phyloP scores from a whole-genome alignment of 1,140 invertebrate species.

The Penaeus chinensis region DNA sequence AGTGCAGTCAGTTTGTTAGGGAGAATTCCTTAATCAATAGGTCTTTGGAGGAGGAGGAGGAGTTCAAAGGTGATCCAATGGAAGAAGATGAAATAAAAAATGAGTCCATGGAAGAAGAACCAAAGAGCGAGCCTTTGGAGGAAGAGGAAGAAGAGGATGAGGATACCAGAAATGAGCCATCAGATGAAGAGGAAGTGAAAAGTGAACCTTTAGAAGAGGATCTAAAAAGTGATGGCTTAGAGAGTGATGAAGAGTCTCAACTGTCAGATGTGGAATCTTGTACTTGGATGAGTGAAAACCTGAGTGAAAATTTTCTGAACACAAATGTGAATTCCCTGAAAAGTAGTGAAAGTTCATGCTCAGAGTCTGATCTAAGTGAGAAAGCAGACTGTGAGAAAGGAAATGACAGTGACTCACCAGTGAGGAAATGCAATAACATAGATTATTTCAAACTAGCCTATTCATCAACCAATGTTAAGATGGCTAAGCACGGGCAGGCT shows the following conservation, averaged over 20 bases:
- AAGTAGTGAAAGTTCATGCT: constrained; percentile 36
- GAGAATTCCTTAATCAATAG: background rate
- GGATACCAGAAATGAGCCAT: background rate
- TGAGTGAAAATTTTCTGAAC: constrained; percentile 2
- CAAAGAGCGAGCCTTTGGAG: constrained; percentile 20
- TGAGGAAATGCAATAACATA: background rate
- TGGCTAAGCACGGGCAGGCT: constrained; percentile 47
- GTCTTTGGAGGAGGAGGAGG: background rate
- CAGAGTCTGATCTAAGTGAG: constrained; percentile 33
- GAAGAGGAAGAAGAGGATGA: constrained; percentile 37
- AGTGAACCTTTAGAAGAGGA: constrained; percentile 35
- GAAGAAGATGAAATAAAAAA: constrained; percentile 3
- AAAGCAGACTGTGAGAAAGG: background rate
- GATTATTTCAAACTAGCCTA: constrained; percentile 50
- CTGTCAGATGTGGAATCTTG: background rate
- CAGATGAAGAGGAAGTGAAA: constrained; percentile 37
- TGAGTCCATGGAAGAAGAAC: constrained; percentile 5
- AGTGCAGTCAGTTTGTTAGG: background rate
- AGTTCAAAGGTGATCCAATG: background rate
- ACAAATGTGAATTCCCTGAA: constrained; percentile 3
- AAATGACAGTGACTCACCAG: too few species aligned
- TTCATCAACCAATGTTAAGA: constrained; percentile 43
- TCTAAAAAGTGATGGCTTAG: constrained; percentile 47
- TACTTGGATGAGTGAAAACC: constrained; percentile 1
- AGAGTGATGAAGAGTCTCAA: constrained; percentile 31